A percentile compares a stretch with the other conserved stretches of the same genome.
Evolutionary conservation across 1,140 invertebrate genomes (phyloP).

Genomic region (Cyphomyrmex costatus): DNA sequence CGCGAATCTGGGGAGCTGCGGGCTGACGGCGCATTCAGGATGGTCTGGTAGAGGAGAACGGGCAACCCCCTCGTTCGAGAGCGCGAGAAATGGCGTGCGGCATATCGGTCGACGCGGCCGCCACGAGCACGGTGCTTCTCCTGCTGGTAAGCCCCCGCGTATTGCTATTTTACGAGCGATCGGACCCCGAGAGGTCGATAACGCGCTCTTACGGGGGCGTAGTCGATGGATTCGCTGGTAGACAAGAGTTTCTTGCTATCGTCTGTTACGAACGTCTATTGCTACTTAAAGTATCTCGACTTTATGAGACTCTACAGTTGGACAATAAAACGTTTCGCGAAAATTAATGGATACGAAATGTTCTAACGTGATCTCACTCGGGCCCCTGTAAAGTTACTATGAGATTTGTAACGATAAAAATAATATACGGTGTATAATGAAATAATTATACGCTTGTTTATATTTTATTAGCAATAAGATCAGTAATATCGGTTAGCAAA

Average conservation of each 20-base stretch:
- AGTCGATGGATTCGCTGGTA: background rate
- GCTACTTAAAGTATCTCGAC: background rate
- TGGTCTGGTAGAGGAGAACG: slow-evolving; percentile 80
- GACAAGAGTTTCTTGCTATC: background rate
- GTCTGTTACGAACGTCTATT: background rate
- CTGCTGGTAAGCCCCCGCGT: slow-evolving; percentile 81
- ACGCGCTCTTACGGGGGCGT: slow-evolving; percentile 5
- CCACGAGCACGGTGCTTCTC: slow-evolving; percentile 83
- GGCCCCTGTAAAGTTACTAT: background rate
- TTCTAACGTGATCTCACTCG: background rate
- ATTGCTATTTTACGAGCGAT: slow-evolving; percentile 14
- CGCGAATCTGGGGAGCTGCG: slow-evolving; percentile 15
- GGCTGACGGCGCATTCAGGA: slow-evolving; percentile 71
- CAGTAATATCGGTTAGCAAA: background rate
- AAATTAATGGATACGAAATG: background rate
- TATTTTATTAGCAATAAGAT: background rate
- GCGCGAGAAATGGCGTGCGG: slow-evolving; percentile 83
- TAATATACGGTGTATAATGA: background rate
- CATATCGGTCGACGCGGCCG: slow-evolving; percentile 81
- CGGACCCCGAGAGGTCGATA: slow-evolving; percentile 31
- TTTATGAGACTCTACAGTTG: background rate
- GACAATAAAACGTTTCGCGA: background rate
- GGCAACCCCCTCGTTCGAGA: slow-evolving; percentile 70
- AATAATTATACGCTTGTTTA: background rate
- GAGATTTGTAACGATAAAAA: background rate